Evolutionary conservation across 1,140 invertebrate species (phyloP).

Genomic region (Drosophila tristis): DNA sequence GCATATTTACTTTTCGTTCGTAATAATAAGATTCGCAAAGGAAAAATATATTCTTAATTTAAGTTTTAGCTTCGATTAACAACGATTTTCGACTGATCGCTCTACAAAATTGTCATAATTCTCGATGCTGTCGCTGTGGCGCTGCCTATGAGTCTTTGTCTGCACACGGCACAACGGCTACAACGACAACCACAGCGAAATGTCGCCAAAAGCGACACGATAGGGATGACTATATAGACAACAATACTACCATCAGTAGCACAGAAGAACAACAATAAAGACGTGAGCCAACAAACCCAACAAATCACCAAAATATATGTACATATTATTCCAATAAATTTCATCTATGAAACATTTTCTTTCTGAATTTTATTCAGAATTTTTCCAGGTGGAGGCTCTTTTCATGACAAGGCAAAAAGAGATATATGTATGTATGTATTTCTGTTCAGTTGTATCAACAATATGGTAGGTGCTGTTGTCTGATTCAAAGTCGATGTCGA

Average conservation of each 20-base stretch:
- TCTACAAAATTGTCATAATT: slow-evolving; percentile 61
- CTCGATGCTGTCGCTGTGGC: slow-evolving; percentile 33
- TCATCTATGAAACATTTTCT: slow-evolving; percentile 5
- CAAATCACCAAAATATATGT: slow-evolving; percentile 46
- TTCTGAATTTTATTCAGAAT: slow-evolving; percentile 13
- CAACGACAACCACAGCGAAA: slow-evolving; percentile 26
- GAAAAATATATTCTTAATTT: slow-evolving; percentile 58
- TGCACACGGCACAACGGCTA: slow-evolving; percentile 74
- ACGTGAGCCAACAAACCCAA: slow-evolving; percentile 44
- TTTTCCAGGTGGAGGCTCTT: slow-evolving; percentile 38
- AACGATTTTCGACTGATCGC: slow-evolving; percentile 81
- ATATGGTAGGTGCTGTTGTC: slow-evolving; percentile 35
- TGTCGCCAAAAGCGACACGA: slow-evolving; percentile 61
- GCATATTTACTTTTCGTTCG: slow-evolving; percentile 77
- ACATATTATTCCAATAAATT: slow-evolving; percentile 38
- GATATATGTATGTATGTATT: slow-evolving; percentile 1
- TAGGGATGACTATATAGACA: slow-evolving; percentile 63
- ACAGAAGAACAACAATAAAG: slow-evolving; percentile 32
- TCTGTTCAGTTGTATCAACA: slow-evolving; percentile 18
- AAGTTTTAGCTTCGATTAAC: slow-evolving; percentile 76
- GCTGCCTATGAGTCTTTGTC: slow-evolving; percentile 52
- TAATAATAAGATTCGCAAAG: slow-evolving; percentile 69
- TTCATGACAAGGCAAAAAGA: slow-evolving; percentile 41
- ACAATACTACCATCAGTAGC: background rate
- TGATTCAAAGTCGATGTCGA: slow-evolving; percentile 47